Conservation (phyloP, 2,113 vertebrate species). For the Raphicerus campestris region DNA sequence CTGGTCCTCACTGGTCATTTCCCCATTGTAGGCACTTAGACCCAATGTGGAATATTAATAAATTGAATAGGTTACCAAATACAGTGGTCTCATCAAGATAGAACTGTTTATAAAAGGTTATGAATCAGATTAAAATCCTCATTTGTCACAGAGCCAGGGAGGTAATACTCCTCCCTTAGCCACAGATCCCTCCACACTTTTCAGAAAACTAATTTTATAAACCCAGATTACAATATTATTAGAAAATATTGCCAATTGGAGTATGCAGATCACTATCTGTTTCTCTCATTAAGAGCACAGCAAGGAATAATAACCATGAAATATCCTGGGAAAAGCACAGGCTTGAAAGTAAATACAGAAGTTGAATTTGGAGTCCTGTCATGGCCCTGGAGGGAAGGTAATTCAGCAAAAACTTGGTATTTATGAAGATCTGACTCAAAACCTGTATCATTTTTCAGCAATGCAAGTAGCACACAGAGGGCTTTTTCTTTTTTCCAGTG, state of each 20-base stretch:
- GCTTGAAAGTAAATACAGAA: neutral
- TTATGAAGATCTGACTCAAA: slow-evolving; percentile 5
- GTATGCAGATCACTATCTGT: neutral
- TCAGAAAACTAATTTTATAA: neutral
- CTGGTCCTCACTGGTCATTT: slow-evolving; percentile 73
- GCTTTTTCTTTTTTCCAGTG: neutral
- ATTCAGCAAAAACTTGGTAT: neutral
- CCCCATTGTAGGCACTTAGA: slow-evolving; percentile 71
- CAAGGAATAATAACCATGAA: slow-evolving; percentile 27
- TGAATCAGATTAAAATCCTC: slow-evolving; percentile 73
- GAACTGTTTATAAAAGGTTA: slow-evolving; percentile 69
- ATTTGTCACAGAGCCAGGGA: slow-evolving; percentile 38
- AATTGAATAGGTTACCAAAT: slow-evolving; percentile 74
- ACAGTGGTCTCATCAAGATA: slow-evolving; percentile 58
- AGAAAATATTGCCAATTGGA: neutral
- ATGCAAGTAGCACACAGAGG: neutral
- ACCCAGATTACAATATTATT: neutral
- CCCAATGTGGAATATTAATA: slow-evolving; percentile 69
- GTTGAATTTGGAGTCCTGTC: neutral
- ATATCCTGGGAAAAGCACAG: neutral
- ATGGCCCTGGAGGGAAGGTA: neutral
- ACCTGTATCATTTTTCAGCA: neutral
- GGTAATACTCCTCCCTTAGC: neutral
- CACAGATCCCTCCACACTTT: neutral
- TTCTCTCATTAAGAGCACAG: slow-evolving; percentile 31